Evolutionary conservation across 2,797 vertebrate species (phyloP), one percentile per base, ranked within the genome.

Genomic region (Ispidina lecontei): DNA sequence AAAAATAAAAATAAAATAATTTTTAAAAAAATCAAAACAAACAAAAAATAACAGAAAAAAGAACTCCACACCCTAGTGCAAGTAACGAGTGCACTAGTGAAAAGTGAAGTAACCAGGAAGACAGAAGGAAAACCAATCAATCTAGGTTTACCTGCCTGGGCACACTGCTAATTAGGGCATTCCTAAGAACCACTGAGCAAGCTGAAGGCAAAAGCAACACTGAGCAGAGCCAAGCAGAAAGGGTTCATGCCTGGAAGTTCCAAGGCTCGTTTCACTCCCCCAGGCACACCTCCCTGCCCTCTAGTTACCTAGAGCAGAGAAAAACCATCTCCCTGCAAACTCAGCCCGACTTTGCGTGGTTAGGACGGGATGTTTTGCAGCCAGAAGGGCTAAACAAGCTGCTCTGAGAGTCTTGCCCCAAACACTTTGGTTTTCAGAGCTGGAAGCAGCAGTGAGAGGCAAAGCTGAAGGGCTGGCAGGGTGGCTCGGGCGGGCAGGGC

Each of bases 371-470:
- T 12, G 8, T 68, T 71, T 62, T 73, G 46, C n/a, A 15, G 39
- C 19, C 84, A 83, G 78, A 74, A 73, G 56, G 17, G 60, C 51
- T 74, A 59, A 80, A 74, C 39, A 80, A 77, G 28, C 41, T 37
- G 49, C 16, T 46, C 52, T 86, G 67, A 75, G 87, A 55, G 79
- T 23, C 31, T 59, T 63, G 63, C 69, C 76, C 63, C 70, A 84
- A 81, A 59, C 31, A 62, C 75, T 90, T 90, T 81, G 43, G 73
- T 81, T 94, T 89, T 77, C 83, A 62, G 72, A 59, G 51, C 47
- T 84, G 67, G 87, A 91, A 33, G 26, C 72, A 52, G 69, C 63
- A 89, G 81, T 2, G 2, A 67, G 31, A 58, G 23, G 21, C 7
- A 63, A 69, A 82, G 63, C 84, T 29, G 51, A 89, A 80, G 59